phyloP scores from a whole-genome alignment of 2,797 vertebrate genomes.

The Salmo trutta region DNA sequence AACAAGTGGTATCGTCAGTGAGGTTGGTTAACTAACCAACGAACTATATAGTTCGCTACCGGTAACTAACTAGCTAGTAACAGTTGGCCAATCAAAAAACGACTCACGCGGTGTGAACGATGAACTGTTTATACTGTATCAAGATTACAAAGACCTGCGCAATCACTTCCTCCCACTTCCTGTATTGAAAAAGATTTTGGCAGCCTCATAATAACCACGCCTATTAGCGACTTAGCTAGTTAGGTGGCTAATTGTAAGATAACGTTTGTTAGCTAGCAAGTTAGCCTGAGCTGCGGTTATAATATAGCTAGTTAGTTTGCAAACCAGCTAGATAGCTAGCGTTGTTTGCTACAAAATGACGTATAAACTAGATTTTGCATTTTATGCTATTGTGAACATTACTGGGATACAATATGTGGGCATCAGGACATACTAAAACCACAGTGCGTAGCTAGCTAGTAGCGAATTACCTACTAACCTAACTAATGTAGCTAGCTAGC shows the following conservation, averaged over 20 bases:
- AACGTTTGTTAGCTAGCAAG: not conserved
- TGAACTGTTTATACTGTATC: too few species aligned
- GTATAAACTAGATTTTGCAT: not conserved
- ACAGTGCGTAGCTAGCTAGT: not conserved
- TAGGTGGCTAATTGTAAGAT: not conserved
- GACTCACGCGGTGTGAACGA: too few species aligned
- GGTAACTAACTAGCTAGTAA: too few species aligned
- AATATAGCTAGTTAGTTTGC: constrained; percentile 32
- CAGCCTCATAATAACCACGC: constrained; percentile 71
- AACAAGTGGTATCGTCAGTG: too few species aligned
- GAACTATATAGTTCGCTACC: too few species aligned
- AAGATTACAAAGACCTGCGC: constrained; percentile 57
- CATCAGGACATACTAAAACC: not conserved
- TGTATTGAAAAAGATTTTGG: constrained; percentile 49
- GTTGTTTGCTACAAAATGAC: constrained; percentile 10
- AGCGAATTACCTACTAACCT: too few species aligned
- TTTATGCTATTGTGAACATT: not conserved
- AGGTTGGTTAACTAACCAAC: too few species aligned
- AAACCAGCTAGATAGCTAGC: constrained; percentile 6
- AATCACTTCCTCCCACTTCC: constrained; percentile 63
- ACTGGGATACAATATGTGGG: not conserved
- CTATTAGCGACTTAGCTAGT: constrained; percentile 41
- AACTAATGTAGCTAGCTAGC: not conserved
- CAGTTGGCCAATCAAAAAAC: too few species aligned
- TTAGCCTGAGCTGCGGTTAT: not conserved